phyloP scores from a whole-genome alignment of 2,797 vertebrate genomes.

The Gobio occitaniae region DNA sequence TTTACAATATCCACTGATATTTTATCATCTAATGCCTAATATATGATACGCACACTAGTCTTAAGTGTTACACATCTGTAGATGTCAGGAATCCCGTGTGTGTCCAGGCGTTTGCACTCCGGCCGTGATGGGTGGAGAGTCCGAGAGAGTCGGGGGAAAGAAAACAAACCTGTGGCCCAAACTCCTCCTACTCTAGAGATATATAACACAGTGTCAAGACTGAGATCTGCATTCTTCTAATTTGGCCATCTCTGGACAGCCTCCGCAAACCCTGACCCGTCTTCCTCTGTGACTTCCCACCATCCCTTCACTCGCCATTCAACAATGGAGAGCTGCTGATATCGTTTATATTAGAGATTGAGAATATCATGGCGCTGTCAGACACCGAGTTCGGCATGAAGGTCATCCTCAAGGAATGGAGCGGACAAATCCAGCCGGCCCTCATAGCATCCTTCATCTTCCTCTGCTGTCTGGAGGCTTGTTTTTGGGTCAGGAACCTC shows the following conservation, averaged over 20 bases:
- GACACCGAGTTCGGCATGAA: slow-evolving; percentile 70
- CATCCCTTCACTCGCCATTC: neutral
- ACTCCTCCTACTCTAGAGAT: slow-evolving; percentile 73
- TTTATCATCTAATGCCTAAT: neutral
- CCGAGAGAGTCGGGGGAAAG: slow-evolving; percentile 58
- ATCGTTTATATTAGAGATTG: neutral
- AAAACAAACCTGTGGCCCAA: slow-evolving; percentile 66
- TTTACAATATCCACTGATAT: neutral
- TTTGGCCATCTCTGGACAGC: slow-evolving; percentile 66
- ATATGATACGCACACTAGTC: neutral
- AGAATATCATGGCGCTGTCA: slow-evolving; percentile 64
- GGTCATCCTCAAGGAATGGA: slow-evolving; percentile 74
- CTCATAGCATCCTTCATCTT: slow-evolving; percentile 75
- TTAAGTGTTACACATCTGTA: neutral
- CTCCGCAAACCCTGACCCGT: slow-evolving; percentile 54
- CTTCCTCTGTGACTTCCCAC: neutral
- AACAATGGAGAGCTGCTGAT: neutral
- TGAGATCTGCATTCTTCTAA: slow-evolving; percentile 67
- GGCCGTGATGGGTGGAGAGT: slow-evolving; percentile 73
- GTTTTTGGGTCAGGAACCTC: slow-evolving; percentile 71
- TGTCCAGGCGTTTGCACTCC: slow-evolving; percentile 1
- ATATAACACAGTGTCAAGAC: slow-evolving; percentile 76
- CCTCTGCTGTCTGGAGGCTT: slow-evolving; percentile 76
- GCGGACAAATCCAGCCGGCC: slow-evolving; percentile 76
- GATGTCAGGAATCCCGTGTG: neutral